These are phyloP conservation scores for Austrofundulus limnaeus DNA, from an alignment of 2,113 vertebrate genomes.

Conservation along the genomic window DNA sequence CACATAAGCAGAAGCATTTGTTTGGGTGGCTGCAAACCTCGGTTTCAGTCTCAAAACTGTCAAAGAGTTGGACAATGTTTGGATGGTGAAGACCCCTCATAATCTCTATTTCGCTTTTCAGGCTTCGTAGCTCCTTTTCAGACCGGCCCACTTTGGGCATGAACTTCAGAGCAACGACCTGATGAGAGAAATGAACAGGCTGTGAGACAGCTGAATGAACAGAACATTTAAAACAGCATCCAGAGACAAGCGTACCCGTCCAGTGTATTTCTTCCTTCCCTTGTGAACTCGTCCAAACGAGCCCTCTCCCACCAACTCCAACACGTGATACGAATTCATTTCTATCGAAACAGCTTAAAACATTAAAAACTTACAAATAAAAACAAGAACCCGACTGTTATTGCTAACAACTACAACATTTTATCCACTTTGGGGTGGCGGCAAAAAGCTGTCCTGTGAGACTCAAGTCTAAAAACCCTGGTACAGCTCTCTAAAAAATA, in stretches of 20 bases:
- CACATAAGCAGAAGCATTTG: not conserved
- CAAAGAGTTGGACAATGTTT: conserved; percentile 92
- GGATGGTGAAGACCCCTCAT: conserved; percentile 91
- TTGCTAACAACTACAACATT: not conserved
- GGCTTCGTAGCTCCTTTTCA: conserved; percentile 88
- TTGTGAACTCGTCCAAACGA: conserved; percentile 94
- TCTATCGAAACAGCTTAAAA: not conserved
- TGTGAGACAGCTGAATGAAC: not conserved
- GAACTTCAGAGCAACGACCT: conserved; percentile 97
- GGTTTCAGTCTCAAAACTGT: conserved; percentile 93
- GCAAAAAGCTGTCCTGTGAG: conserved; percentile 1
- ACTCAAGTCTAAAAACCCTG: too few relatives aligned
- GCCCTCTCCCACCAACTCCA: conserved; percentile 92
- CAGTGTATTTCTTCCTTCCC: conserved; percentile 86
- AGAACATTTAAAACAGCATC: not conserved
- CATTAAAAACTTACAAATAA: not conserved
- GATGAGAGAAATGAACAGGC: conserved; percentile 4
- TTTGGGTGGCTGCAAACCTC: conserved; percentile 77
- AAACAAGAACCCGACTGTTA: not conserved
- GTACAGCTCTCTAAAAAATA: too few relatives aligned
- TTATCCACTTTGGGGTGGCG: not conserved
- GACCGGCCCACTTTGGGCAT: conserved; percentile 91
- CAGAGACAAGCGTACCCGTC: conserved; percentile 82
- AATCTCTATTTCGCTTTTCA: conserved; percentile 92
- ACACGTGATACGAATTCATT: conserved; percentile 90